These are phyloP conservation scores for Steatocranus sp. DNA, from an alignment of 2,797 vertebrate genomes.

Conservation along the genomic window DNA sequence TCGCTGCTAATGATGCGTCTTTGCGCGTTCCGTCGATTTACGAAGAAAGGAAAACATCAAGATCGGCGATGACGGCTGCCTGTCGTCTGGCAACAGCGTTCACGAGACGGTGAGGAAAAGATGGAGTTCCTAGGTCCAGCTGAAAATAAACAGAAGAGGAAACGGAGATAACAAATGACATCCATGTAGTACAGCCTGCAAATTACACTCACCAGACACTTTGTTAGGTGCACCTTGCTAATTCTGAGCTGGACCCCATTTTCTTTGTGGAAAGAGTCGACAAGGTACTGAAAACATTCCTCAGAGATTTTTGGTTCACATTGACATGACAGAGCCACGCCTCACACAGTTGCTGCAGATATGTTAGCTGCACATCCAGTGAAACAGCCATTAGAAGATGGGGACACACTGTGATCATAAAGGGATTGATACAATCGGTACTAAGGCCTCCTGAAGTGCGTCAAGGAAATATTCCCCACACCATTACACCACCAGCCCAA, in stretches of 20 bases:
- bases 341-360: not conserved
- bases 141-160: slow-evolving; percentile 33
- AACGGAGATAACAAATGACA: not conserved
- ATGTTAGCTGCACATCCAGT: not conserved
- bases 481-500: not conserved
- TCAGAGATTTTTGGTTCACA: not conserved
- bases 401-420: not conserved
- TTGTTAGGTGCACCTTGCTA: not conserved
- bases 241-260: not conserved
- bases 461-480: not conserved
- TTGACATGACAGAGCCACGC: not conserved
- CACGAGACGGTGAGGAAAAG: slow-evolving; percentile 80
- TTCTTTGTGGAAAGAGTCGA: not conserved
- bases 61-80: slow-evolving; percentile 83
- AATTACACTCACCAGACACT: not conserved
- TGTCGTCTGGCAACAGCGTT: slow-evolving; percentile 80
- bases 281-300: not conserved
- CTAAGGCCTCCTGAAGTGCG: not conserved
- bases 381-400: not conserved
- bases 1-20: slow-evolving; percentile 29
- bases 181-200: not conserved
- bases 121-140: slow-evolving; percentile 90
- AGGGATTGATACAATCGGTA: not conserved
- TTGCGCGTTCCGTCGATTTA: slow-evolving; percentile 38
- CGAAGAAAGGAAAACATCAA: slow-evolving; percentile 79